phyloP scores from a whole-genome alignment of 2,888 invertebrate species.

The Spodoptera picta region DNA sequence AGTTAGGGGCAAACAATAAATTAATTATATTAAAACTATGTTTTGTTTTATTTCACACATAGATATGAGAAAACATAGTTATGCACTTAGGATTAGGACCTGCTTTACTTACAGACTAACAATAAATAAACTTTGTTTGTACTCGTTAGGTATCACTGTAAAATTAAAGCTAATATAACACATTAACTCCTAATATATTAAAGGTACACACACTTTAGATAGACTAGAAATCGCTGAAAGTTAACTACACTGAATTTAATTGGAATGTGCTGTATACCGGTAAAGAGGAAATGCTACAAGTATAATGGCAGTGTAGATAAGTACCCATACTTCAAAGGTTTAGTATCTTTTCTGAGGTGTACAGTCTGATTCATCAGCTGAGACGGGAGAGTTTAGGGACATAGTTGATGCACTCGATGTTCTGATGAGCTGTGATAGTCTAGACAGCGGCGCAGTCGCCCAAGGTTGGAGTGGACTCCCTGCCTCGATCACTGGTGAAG shows the following conservation, averaged over 20 bases:
- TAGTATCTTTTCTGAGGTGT: slow-evolving; percentile 64
- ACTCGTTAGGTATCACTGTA: slow-evolving; percentile 34
- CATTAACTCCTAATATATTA: slow-evolving; percentile 9
- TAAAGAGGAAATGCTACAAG: slow-evolving; percentile 11
- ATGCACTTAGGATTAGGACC: slow-evolving; percentile 17
- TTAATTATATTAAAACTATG: slow-evolving; percentile 49
- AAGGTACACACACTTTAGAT: not conserved
- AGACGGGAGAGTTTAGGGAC: slow-evolving; percentile 71
- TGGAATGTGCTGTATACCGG: too few species aligned
- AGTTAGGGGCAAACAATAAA: slow-evolving; percentile 56
- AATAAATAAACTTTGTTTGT: slow-evolving; percentile 19
- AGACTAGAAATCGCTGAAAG: not conserved
- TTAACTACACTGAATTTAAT: too few species aligned
- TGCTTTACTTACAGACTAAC: slow-evolving; percentile 6
- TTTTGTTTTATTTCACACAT: slow-evolving; percentile 63
- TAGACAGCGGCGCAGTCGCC: slow-evolving; percentile 82
- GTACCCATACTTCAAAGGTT: not conserved
- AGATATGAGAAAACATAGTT: slow-evolving; percentile 29
- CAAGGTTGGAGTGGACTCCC: slow-evolving; percentile 82
- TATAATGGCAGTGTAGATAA: slow-evolving; percentile 38
- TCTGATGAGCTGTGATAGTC: slow-evolving; percentile 77
- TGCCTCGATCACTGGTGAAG: slow-evolving; percentile 65
- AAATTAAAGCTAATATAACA: slow-evolving; percentile 31
- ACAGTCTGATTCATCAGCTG: slow-evolving; percentile 63
- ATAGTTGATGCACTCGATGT: slow-evolving; percentile 75